Base-by-base conservation (phyloP, 2,797 vertebrate genomes). In the Trichosurus vulpecula region DNA sequence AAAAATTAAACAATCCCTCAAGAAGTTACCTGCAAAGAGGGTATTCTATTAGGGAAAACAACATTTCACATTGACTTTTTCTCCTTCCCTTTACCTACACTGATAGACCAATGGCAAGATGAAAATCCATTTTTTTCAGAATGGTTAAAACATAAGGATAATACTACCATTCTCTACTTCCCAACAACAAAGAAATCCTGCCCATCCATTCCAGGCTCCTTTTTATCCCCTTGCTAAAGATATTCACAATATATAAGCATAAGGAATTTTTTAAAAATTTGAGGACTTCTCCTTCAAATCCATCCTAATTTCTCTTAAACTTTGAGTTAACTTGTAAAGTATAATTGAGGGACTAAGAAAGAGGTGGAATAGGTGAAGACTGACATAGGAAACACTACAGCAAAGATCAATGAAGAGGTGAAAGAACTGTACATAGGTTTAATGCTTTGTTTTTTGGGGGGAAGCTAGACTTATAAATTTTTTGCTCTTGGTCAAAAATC, bases 311-410 rank as follows among this genome's bases (percentile, higher is more conserved):
- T 81, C 58, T 93, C 93, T 93, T 54, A 91, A 95, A 61, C 90
- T 96, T 52, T 93, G 52, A 94, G 55, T 53, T 93, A 91, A n/a
- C 91, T 91, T 57, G 25, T 47, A 90, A 51, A 91, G 8, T 19
- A 87, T 91, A 66, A 66, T 12, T 90, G 74, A 92, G 52, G 66
- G 25, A 47, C 35, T 19, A 31, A 53, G 35, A 55, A 10, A 81
- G 35, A n/a, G 6, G 22, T 29, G 25, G 29, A 54, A n/a, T 47
- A 53, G 13, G 3, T 11, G 30, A 89, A 25, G 5, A 66, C 0
- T 66, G 92, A 94, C 91, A 92, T 35, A 41, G 91, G 91, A 96
- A 93, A 66, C 52, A 91, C 90, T 90, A 96, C 93, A 92, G 27
- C 94, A 93, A 93, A 25, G 90, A 35, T 0, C 54, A 52, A 61